These are phyloP conservation scores for Netelia melanura DNA, from an alignment of 2,888 invertebrate genomes.

Conservation along the genomic window DNA sequence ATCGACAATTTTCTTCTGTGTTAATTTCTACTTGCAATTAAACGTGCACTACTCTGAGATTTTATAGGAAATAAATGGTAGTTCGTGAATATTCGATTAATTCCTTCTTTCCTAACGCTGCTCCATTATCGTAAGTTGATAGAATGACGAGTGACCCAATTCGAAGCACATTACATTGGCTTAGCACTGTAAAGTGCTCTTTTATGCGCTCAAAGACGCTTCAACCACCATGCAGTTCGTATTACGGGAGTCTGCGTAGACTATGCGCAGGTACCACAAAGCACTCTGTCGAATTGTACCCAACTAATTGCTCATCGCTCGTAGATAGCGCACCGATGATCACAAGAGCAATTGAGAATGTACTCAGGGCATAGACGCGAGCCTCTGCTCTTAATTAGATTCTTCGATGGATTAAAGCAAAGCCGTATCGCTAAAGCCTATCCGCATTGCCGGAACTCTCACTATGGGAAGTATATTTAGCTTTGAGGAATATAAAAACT, in stretches of 20 bases:
- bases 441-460: too few species aligned
- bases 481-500: background rate
- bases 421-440: background rate
- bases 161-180: slow-evolving; percentile 10
- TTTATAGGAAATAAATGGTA: background rate
- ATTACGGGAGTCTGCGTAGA: background rate
- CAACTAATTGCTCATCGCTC: slow-evolving; percentile 40
- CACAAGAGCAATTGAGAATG: slow-evolving; percentile 24
- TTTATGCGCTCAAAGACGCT: slow-evolving; percentile 30
- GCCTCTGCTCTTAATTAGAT: background rate
- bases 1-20: background rate
- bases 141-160: background rate
- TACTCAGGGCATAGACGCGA: background rate
- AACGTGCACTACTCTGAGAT: background rate
- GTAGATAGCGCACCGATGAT: slow-evolving; percentile 21
- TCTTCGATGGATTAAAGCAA: background rate
- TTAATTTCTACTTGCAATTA: too few species aligned
- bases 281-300: slow-evolving; percentile 1
- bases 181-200: background rate
- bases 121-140: background rate
- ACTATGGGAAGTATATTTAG: background rate
- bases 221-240: background rate
- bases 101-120: background rate
- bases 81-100: background rate
- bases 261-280: slow-evolving; percentile 1